Evolutionary conservation across 2,888 invertebrate genomes (phyloP), one percentile per base, ranked within the genome.

Genomic region (Agrotis exclamationis): DNA sequence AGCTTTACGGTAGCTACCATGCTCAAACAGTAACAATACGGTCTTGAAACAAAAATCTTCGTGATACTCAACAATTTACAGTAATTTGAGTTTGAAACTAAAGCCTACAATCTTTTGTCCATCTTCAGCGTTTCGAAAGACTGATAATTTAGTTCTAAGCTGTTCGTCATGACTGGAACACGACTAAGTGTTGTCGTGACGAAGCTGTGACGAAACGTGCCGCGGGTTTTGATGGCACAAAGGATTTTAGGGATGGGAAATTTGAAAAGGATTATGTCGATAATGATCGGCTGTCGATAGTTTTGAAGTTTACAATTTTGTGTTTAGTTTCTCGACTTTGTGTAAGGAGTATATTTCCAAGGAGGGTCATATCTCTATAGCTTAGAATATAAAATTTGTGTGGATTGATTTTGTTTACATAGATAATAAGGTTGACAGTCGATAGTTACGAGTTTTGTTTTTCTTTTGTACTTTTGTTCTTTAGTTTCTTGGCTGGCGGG

Each of bases 121-220:
- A 80, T 81, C 80, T 74, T 47, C 60, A 67, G 62, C 53, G 68
- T 83, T 85, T 57, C 74, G 70, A 60, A 75, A 85, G 75, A 16
- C 56, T 73, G 69, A 84, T 88, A 88, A 88, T 86, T 86, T 81
- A 73, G 71, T 81, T 80, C 80, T 80, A 74, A 84, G 76, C 80
- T 70, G 72, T 81, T 83, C 72, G 85, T 85, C 84, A 86, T 83
- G 79, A 74, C 79, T 83, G 66, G 71, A 70, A 85, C 86, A 86
- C 86, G 86, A 85, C 83, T 80, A 57, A 82, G 76, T 79, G 74
- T 62, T 73, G 82, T 88, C 88, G 90, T 91, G 89, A 90, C 86
- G 78, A 76, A 70, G 76, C 78, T 45, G 80, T 89, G 88, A 80
- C 77, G 87, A 84, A 88, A 89, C 89, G 87, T 88, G 90, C 74